Percentiles rank a stretch among this genome's conserved stretches.
Conservation (phyloP, 2,888 invertebrate species). For the Agriopis leucophaearia region DNA sequence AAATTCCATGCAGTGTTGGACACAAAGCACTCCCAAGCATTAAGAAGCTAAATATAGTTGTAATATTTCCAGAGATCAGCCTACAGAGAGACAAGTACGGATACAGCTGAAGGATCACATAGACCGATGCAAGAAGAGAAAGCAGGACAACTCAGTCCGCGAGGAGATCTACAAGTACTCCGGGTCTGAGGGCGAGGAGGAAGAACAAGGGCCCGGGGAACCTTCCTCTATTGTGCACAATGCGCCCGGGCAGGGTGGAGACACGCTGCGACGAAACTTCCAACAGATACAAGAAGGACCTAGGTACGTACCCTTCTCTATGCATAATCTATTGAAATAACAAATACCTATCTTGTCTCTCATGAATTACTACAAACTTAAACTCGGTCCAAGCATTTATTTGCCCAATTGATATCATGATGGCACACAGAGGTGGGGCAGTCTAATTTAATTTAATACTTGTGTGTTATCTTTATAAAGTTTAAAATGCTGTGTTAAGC, state of each 20-base stretch:
- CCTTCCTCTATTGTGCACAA: conserved; percentile 97
- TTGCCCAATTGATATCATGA: too few species aligned
- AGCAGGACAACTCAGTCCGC: conserved; percentile 93
- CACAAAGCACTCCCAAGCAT: background rate
- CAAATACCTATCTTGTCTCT: conserved; percentile 2
- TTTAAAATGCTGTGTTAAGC: too few species aligned
- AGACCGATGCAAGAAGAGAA: conserved; percentile 97
- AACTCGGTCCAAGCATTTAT: too few species aligned
- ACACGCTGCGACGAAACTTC: conserved; percentile 98
- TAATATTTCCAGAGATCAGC: conserved; percentile 92
- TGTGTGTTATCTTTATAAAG: too few species aligned
- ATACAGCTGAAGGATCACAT: conserved; percentile 99
- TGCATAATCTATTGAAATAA: background rate
- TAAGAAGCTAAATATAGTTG: background rate
- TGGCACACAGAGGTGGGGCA: too few species aligned
- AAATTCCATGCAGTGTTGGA: too few species aligned
- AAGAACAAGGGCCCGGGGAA: conserved; percentile 96
- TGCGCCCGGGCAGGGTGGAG: conserved; percentile 93
- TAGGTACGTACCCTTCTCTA: conserved; percentile 58
- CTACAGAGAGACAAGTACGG: conserved; percentile 98
- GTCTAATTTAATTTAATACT: too few species aligned
- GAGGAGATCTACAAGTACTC: conserved; percentile 93
- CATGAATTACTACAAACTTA: too few species aligned
- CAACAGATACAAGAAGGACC: conserved; percentile 96
- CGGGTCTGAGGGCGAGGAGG: conserved; percentile 99